Base-by-base conservation (phyloP, 2,797 vertebrate genomes). In the Pachyuromys duprasi region DNA sequence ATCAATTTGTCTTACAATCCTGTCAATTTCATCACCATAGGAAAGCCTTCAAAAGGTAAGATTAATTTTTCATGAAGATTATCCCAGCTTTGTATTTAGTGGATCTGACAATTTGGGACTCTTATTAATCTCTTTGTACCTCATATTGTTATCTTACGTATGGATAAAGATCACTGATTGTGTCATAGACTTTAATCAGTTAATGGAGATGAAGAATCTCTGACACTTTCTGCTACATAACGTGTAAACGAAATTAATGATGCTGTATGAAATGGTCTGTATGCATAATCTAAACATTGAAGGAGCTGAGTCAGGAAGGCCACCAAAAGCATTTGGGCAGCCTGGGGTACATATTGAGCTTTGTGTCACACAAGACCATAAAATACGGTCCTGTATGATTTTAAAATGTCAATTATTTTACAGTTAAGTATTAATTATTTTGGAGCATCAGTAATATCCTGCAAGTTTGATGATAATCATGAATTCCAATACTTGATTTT, bases 301-400 rank as follows among this genome's bases (percentile, higher is more conserved):
- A n/a, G 31, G 53, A n/a, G 20, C 20, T 33, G 28, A 33, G 28
- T 31, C 9, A 17, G 9, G 62, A 67, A 5, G 12, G 9, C 24
- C 2, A 36, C 11, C 6, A 26, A 8, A 4, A 26, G 2, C 15
- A 15, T 86, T 1, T n/a, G 13, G 45, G 7, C 31, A 14, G 5
- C 3, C 1, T 53, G 12, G 1, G 12, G 8, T n/a, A 45, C 33
- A 69, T 7, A 69, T 7, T 24, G 42, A 53, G 5, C 24, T n/a
- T 31, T 24, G 7, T 57, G 79, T 11, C 3, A 39, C 13, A n/a
- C 5, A 36, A n/a, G 22, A n/a, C 55, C 4, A 39, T 36, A 60
- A 18, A 60, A 6, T 57, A 20, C 7, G 5, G 26, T 20, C 12
- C 39, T 36, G 33, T 15, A 45, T 83, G 2, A 22, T 65, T 39